Percentiles rank a stretch among this genome's conserved stretches.
Conservation (phyloP, 92 coral and sea anemone species). For the Montipora capitata region DNA sequence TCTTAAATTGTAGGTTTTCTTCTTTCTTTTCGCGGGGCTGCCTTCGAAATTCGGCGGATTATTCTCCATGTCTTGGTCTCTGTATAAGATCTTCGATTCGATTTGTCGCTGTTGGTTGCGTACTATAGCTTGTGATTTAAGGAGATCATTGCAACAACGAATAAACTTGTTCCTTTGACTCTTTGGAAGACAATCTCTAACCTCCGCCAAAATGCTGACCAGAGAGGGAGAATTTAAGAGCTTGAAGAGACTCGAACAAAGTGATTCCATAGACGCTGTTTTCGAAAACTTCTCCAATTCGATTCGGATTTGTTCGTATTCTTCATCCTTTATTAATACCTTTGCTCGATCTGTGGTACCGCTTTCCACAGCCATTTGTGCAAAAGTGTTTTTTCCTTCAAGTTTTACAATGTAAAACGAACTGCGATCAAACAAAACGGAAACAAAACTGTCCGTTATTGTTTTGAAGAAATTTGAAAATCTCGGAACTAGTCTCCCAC, state of each 20-base stretch:
- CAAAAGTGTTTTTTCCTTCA: too few species aligned
- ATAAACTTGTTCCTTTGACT: conserved; percentile 62
- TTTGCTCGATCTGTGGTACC: conserved; percentile 51
- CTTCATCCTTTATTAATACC: conserved; percentile 18
- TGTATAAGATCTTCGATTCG: conserved; percentile 4
- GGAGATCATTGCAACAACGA: conserved; percentile 38
- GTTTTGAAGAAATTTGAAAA: too few species aligned
- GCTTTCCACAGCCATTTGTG: conserved; percentile 3
- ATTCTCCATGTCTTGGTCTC: conserved; percentile 18
- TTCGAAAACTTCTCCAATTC: conserved; percentile 76
- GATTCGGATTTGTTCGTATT: too few species aligned
- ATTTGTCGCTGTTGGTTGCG: not conserved
- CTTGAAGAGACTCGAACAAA: conserved; percentile 66
- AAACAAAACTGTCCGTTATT: too few species aligned
- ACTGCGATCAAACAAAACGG: too few species aligned
- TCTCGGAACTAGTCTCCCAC: too few species aligned
- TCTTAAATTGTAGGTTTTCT: not conserved
- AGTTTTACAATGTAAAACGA: not conserved
- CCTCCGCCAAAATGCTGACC: conserved; percentile 64
- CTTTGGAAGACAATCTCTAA: conserved; percentile 68
- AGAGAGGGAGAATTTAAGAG: conserved; percentile 56
- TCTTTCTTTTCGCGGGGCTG: conserved; percentile 72
- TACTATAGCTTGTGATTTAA: not conserved
- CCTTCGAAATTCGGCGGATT: conserved; percentile 28
- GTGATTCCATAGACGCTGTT: conserved; percentile 47